Percentiles rank a stretch among this genome's conserved stretches.
These are phyloP conservation scores for Hyles euphorbiae DNA, from an alignment of 1,140 invertebrate species.

Conservation along the genomic window DNA sequence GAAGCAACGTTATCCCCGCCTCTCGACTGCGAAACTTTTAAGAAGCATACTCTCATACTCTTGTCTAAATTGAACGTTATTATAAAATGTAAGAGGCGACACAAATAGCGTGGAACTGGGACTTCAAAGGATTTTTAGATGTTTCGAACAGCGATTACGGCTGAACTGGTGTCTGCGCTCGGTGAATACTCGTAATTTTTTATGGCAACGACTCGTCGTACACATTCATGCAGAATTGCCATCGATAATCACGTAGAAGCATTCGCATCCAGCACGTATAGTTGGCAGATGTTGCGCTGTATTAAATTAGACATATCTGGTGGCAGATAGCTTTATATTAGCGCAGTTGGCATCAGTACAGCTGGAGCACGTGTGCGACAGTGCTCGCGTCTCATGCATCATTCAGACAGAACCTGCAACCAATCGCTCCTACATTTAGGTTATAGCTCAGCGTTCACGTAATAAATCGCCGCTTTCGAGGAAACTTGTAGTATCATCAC, in stretches of 20 bases:
- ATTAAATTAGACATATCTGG: constrained; percentile 28
- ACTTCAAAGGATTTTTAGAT: constrained; percentile 28
- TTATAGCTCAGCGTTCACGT: constrained; percentile 28
- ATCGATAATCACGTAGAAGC: constrained; percentile 17
- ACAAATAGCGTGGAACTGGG: constrained; percentile 10
- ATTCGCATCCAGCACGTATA: constrained; percentile 15
- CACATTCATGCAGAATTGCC: constrained; percentile 10
- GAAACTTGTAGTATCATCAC: constrained; percentile 51
- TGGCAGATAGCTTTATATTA: constrained; percentile 19
- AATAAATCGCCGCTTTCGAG: constrained; percentile 45
- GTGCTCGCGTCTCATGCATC: constrained; percentile 31
- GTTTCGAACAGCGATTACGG: constrained; percentile 23
- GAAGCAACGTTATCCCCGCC: constrained; percentile 28
- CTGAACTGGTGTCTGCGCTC: constrained; percentile 13
- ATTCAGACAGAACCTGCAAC: constrained; percentile 38
- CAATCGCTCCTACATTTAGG: constrained; percentile 36
- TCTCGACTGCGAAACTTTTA: constrained; percentile 29
- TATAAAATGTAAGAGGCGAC: constrained; percentile 31
- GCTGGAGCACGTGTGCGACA: constrained; percentile 16
- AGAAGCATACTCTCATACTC: constrained; percentile 29
- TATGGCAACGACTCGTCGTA: constrained; percentile 22
- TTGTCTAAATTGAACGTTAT: constrained; percentile 28
- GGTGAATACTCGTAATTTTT: constrained; percentile 29
- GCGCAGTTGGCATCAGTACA: constrained; percentile 21
- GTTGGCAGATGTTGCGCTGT: constrained; percentile 26